Conservation (phyloP, 2,113 vertebrate genomes). For the Cariama cristata region DNA sequence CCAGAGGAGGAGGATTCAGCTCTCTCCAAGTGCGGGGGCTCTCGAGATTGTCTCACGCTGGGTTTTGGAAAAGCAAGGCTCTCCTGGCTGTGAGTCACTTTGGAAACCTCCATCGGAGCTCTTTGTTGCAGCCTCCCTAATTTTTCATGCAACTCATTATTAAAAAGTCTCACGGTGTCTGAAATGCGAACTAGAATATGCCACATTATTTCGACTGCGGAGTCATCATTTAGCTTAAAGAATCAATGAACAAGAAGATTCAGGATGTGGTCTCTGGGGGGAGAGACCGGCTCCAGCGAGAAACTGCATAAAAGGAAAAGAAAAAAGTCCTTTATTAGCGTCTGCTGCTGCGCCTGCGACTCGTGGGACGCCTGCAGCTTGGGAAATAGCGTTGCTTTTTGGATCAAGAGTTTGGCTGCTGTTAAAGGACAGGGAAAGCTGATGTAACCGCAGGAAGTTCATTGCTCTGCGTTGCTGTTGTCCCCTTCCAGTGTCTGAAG, state of each 20-base stretch:
- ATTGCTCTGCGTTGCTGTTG: not conserved
- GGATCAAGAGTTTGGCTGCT: slow-evolving; percentile 20
- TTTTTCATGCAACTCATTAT: slow-evolving; percentile 62
- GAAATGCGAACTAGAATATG: slow-evolving; percentile 30
- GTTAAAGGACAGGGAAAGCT: slow-evolving; percentile 5
- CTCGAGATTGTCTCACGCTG: slow-evolving; percentile 15
- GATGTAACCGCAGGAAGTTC: slow-evolving; percentile 1
- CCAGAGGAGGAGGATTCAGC: not conserved
- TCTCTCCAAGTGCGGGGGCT: not conserved
- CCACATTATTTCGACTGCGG: slow-evolving; percentile 16
- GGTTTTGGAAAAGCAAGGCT: slow-evolving; percentile 33
- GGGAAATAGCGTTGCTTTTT: slow-evolving; percentile 35
- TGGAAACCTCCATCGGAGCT: slow-evolving; percentile 35
- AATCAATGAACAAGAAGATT: slow-evolving; percentile 52
- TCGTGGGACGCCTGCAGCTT: slow-evolving; percentile 21
- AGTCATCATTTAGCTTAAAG: slow-evolving; percentile 56
- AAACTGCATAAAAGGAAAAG: slow-evolving; percentile 28
- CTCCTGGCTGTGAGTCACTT: slow-evolving; percentile 42
- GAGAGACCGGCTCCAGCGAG: not conserved
- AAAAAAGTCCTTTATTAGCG: slow-evolving; percentile 34
- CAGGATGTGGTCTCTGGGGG: slow-evolving; percentile 49
- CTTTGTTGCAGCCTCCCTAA: slow-evolving; percentile 59
- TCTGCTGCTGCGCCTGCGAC: slow-evolving; percentile 26
- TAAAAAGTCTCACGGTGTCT: slow-evolving; percentile 53
- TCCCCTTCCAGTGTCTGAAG: slow-evolving; percentile 8